Evolutionary conservation across 2,797 vertebrate species (phyloP).

Genomic region (Sebastes diaconus): DNA sequence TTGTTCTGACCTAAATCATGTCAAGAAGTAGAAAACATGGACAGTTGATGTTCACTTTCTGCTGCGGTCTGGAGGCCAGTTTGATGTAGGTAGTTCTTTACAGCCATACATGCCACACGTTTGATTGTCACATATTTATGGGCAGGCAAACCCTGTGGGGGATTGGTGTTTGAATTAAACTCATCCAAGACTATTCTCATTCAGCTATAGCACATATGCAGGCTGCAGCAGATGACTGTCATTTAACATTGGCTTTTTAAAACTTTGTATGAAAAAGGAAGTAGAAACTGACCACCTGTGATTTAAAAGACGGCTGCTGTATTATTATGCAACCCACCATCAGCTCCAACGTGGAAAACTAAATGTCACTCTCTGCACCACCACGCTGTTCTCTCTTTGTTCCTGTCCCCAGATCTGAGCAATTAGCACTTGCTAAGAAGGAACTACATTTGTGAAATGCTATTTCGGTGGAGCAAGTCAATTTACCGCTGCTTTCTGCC

Average conservation of each 20-base stretch:
- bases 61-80: not conserved
- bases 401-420: constrained; percentile 51
- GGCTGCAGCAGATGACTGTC: constrained; percentile 31
- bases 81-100: not conserved
- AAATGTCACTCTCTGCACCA: constrained; percentile 71
- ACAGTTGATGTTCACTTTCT: not conserved
- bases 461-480: constrained; percentile 53
- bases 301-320: constrained; percentile 61
- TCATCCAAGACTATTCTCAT: not conserved
- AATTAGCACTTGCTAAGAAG: constrained; percentile 75
- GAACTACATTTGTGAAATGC: constrained; percentile 55
- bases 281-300: constrained; percentile 64
- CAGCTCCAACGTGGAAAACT: constrained; percentile 59
- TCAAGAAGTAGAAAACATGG: not conserved
- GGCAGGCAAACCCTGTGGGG: not conserved
- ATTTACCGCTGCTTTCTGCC: constrained; percentile 52
- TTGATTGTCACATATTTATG: not conserved
- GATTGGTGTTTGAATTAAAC: constrained; percentile 8
- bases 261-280: constrained; percentile 50
- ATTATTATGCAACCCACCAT: constrained; percentile 73
- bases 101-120: not conserved
- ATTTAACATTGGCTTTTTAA: constrained; percentile 54
- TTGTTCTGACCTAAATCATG: not conserved
- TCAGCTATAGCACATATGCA: constrained; percentile 1
- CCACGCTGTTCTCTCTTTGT: constrained; percentile 74